phyloP scores from a whole-genome alignment of 2,797 vertebrate genomes.

The Falco concolor region DNA sequence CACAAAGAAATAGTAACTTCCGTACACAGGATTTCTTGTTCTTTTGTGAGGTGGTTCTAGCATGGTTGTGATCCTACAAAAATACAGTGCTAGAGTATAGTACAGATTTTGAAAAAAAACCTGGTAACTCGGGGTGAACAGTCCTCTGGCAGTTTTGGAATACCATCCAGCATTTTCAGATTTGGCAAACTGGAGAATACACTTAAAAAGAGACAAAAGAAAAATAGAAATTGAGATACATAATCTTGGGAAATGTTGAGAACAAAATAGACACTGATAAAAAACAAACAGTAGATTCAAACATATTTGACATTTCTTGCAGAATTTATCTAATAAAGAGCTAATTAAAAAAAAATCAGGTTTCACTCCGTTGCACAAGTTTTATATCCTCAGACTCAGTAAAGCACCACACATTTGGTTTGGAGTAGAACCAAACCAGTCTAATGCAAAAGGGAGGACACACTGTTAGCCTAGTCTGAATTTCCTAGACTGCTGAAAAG shows the following conservation, averaged over 20 bases:
- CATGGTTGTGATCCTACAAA: background rate
- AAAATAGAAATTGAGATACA: background rate
- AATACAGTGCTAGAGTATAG: constrained; percentile 77
- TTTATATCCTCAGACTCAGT: background rate
- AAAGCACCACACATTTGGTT: background rate
- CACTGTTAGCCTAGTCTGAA: background rate
- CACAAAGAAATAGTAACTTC: background rate
- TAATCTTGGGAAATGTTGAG: background rate
- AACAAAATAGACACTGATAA: background rate
- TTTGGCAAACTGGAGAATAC: constrained; percentile 96
- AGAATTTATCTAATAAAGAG: background rate
- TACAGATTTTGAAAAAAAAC: constrained; percentile 79
- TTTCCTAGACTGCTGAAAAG: background rate
- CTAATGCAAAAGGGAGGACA: background rate
- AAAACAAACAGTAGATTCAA: background rate
- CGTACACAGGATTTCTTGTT: background rate
- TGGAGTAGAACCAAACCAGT: background rate
- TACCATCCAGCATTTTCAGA: constrained; percentile 88
- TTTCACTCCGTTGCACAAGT: background rate
- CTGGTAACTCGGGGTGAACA: constrained; percentile 66
- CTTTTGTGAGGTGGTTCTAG: background rate
- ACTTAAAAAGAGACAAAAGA: constrained; percentile 69
- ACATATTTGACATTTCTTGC: background rate
- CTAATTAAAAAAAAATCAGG: background rate
- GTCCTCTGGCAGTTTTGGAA: constrained; percentile 89